phyloP scores from a whole-genome alignment of 2,113 vertebrate species.

The Mixornis gularis region DNA sequence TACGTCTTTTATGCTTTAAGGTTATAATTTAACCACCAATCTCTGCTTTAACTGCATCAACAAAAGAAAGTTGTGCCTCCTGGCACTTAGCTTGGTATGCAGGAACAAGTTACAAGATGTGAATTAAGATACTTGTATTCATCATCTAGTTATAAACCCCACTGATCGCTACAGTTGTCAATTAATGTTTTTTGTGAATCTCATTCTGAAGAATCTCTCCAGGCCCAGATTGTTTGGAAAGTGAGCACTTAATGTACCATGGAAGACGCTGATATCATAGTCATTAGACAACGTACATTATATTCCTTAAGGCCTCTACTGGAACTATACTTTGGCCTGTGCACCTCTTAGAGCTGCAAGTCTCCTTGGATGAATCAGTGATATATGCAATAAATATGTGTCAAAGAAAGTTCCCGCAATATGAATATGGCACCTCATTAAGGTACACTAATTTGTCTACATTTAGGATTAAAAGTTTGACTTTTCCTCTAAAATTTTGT shows the following conservation, averaged over 20 bases:
- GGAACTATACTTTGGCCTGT: neutral
- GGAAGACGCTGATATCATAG: neutral
- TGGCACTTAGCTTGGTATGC: neutral
- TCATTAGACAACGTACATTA: neutral
- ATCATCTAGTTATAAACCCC: neutral
- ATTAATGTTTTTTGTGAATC: neutral
- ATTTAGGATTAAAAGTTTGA: neutral
- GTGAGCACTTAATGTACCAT: neutral
- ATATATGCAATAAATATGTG: neutral
- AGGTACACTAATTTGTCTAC: neutral
- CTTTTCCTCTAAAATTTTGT: neutral
- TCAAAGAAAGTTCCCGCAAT: neutral
- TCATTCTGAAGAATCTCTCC: neutral
- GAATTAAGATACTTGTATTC: neutral
- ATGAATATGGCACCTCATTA: neutral
- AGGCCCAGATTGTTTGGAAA: neutral
- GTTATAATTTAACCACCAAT: neutral
- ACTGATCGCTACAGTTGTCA: neutral
- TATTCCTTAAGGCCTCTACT: neutral
- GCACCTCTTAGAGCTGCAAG: neutral
- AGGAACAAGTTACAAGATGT: neutral
- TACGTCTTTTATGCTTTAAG: neutral
- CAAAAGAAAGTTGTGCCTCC: neutral
- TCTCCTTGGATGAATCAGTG: neutral
- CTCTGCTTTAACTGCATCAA: neutral